Evolutionary conservation across 1,140 invertebrate species (phyloP), one percentile per base, ranked within the genome.

Genomic region (Hypsibius dujardini): DNA sequence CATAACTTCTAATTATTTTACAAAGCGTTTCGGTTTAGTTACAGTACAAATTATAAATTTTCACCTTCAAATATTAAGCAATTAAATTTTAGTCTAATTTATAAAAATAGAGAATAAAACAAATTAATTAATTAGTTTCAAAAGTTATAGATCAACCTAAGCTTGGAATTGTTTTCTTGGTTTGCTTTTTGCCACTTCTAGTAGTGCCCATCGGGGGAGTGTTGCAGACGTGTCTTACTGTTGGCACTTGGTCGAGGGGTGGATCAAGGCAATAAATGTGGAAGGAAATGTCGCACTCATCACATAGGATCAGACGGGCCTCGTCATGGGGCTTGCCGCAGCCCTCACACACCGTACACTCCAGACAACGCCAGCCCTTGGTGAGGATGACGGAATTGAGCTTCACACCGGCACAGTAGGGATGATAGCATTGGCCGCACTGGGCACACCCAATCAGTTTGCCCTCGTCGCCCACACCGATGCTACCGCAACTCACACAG

Each of bases 231-330:
- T 28, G 28, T 28, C 28, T 28, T 28, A 28, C 28, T 73, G 90
- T 84, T 7, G 92, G 95, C 56, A 95, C 92, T 74, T 87, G 86
- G 74, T 90, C 86, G 46, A 99, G 81, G 1, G 92, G 92, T 45
- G 96, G 95, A 75, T 93, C 87, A 78, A 97, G 89, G 80, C 96
- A 99, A 79, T 98, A 98, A 71, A 90, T 98, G 81, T 99, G 96
- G 82, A 92, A 98, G 69, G 93, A 94, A 72, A 98, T 94, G 81
- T 99, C 96, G 82, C 96, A 99, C 80, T 98, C 95, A 79, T 99
- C 96, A 82, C 96, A 99, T 7, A 99, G 83, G 60, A 99, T 86
- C 60, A 99, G 82, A 14, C 92, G 84, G 28, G 85, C 85, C 79
- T 99, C 96, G 81, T 98, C 95, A 75, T 95, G 88, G 69, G 92